Evolutionary conservation across 2,113 vertebrate species (phyloP).

Genomic region (Fregata magnificens): DNA sequence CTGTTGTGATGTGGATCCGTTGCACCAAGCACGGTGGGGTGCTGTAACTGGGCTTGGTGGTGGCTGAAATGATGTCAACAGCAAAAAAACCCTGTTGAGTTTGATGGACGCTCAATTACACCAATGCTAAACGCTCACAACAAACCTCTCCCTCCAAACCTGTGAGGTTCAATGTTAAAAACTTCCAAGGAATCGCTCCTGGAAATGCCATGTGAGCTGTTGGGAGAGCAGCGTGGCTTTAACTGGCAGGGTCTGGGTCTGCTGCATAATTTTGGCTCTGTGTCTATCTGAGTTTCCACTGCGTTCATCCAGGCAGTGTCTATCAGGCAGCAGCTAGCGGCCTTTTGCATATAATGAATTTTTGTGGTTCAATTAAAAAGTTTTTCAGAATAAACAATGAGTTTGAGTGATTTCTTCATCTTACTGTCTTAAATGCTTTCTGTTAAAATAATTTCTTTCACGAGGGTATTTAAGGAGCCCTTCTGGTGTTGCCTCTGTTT

Average conservation of each 20-base stretch:
- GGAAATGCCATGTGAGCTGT: not conserved
- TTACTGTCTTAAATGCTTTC: not conserved
- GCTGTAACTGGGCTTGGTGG: not conserved
- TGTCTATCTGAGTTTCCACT: not conserved
- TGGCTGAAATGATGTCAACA: not conserved
- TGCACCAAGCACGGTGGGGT: not conserved
- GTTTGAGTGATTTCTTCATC: not conserved
- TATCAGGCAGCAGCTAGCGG: not conserved
- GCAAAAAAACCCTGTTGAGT: not conserved
- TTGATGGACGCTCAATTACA: not conserved
- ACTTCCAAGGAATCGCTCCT: not conserved
- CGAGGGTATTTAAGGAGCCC: not conserved
- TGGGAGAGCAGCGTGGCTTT: not conserved
- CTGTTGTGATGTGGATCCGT: not conserved
- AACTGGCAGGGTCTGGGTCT: no score
- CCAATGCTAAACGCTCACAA: not conserved
- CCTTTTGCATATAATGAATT: not conserved
- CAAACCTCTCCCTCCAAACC: not conserved
- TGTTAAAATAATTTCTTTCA: not conserved
- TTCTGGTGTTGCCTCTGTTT: slow-evolving; percentile 23
- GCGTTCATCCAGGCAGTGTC: not conserved
- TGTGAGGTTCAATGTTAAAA: not conserved
- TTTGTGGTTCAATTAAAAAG: not conserved
- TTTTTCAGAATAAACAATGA: not conserved
- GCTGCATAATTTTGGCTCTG: not conserved